Conservation (phyloP, 2,797 vertebrate species). For the Pteropus rufus region DNA sequence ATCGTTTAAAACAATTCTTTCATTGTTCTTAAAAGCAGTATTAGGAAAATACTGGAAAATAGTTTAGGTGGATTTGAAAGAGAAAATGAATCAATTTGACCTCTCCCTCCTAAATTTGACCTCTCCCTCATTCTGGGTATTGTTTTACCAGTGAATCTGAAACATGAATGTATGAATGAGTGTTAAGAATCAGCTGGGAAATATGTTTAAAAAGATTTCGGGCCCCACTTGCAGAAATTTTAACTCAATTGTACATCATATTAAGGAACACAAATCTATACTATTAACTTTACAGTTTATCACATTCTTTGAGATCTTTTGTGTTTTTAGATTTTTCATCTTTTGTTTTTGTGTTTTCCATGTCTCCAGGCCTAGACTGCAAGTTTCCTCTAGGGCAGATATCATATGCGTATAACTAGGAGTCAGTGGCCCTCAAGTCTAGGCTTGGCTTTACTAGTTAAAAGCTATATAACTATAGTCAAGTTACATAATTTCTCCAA, state of each 20-base stretch:
- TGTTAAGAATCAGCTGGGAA: neutral
- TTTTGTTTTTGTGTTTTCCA: neutral
- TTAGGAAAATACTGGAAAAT: neutral
- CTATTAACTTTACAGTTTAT: neutral
- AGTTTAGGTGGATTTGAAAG: neutral
- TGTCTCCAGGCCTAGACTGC: neutral
- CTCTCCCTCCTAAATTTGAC: neutral
- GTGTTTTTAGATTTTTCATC: neutral
- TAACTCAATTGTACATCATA: neutral
- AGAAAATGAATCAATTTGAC: neutral
- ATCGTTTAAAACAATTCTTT: neutral
- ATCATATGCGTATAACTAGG: neutral
- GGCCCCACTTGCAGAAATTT: neutral
- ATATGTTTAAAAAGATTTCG: neutral
- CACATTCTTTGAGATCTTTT: neutral
- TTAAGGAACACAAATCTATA: neutral
- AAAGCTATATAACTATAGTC: neutral
- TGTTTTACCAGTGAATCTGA: neutral
- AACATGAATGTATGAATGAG: neutral
- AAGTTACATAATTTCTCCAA: neutral
- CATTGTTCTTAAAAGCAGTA: neutral
- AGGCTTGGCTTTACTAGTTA: neutral
- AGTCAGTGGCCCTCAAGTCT: neutral
- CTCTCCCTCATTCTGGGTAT: neutral
- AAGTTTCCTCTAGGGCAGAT: neutral